phyloP scores from a whole-genome alignment of 2,888 invertebrate species.

The Drosophila barbarae region DNA sequence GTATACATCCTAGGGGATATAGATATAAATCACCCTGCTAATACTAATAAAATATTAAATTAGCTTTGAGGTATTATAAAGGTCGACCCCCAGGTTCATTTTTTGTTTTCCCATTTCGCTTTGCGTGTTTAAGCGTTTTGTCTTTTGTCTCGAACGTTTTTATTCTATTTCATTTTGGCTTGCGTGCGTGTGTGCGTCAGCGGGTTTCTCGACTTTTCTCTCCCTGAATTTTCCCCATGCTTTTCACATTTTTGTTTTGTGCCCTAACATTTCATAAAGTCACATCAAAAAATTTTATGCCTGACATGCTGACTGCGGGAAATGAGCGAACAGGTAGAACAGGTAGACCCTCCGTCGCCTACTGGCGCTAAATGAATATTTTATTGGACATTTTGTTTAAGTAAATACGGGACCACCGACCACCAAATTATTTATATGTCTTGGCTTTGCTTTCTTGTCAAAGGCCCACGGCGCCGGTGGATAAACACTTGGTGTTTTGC shows the following conservation, averaged over 20 bases:
- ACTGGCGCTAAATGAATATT: constrained; percentile 65
- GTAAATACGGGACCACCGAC: constrained; percentile 21
- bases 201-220: constrained; percentile 34
- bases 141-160: constrained; percentile 64
- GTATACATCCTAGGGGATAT: background rate
- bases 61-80: constrained; percentile 9
- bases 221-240: constrained; percentile 14
- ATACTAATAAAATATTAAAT: constrained; percentile 1
- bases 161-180: constrained; percentile 35
- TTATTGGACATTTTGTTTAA: constrained; percentile 62
- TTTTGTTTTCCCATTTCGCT: constrained; percentile 26
- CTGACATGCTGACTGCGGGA: constrained; percentile 52
- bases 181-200: constrained; percentile 36
- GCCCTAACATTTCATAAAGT: constrained; percentile 56
- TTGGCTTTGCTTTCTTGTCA: constrained; percentile 5
- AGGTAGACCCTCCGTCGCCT: constrained; percentile 33
- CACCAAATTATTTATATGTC: background rate
- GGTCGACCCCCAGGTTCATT: constrained; percentile 5
- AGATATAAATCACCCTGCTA: background rate
- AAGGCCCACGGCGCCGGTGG: background rate
- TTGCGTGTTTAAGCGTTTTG: constrained; percentile 63
- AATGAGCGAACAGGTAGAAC: constrained; percentile 19
- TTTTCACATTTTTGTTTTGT: constrained; percentile 25
- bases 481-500: background rate
- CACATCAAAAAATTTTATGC: constrained; percentile 67